Evolutionary conservation across 2,888 invertebrate genomes (phyloP).

Genomic region (Mellilla xanthometata): DNA sequence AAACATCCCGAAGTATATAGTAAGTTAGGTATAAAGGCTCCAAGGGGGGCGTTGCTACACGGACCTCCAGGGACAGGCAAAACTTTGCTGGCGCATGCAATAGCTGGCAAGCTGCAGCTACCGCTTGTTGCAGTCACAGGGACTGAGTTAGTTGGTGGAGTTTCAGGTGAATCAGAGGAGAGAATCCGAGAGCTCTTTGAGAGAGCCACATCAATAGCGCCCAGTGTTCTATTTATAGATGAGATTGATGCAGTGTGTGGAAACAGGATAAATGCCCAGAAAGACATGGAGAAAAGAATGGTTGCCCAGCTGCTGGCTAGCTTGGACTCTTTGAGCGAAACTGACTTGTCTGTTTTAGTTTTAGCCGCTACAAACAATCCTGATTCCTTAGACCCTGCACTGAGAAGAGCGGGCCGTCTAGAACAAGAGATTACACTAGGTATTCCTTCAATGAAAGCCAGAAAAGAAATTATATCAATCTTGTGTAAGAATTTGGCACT

Average conservation of each 20-base stretch:
- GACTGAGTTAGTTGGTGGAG: constrained; percentile 95
- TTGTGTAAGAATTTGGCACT: constrained; percentile 88
- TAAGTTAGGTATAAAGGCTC: constrained; percentile 92
- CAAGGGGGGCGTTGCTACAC: constrained; percentile 95
- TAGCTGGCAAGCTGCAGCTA: constrained; percentile 92
- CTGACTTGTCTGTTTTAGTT: constrained; percentile 87
- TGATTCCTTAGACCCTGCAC: constrained; percentile 95
- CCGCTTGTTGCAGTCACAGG: constrained; percentile 94
- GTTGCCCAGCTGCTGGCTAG: constrained; percentile 95
- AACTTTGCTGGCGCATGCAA: constrained; percentile 90
- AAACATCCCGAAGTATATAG: constrained; percentile 95
- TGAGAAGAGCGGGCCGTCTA: constrained; percentile 95
- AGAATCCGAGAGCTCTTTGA: constrained; percentile 95
- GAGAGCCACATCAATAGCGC: constrained; percentile 87
- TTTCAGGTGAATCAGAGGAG: constrained; percentile 98
- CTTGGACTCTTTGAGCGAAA: constrained; percentile 88
- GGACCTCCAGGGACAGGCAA: constrained; percentile 99
- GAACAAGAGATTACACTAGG: constrained; percentile 97
- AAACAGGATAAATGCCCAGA: constrained; percentile 93
- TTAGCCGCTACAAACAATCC: constrained; percentile 98
- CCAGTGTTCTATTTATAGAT: constrained; percentile 96
- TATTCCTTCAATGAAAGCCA: constrained; percentile 93
- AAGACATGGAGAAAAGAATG: constrained; percentile 98
- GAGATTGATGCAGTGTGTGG: constrained; percentile 98
- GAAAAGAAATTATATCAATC: constrained; percentile 89